phyloP scores from a whole-genome alignment of 2,888 invertebrate genomes.

The Steinernema scapterisci region DNA sequence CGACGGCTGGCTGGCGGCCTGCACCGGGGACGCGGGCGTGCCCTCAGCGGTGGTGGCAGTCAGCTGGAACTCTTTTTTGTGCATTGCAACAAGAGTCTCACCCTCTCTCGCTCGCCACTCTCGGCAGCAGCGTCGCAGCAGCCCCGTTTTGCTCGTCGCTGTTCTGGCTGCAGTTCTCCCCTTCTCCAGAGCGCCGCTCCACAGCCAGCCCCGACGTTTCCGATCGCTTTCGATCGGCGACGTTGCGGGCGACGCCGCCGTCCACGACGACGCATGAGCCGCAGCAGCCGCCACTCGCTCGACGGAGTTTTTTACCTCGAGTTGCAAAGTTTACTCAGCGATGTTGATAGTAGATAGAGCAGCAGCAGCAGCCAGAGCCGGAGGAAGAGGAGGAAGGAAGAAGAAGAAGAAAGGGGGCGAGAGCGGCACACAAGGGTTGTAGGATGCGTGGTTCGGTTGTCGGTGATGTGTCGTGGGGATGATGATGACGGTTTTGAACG shows the following conservation, averaged over 20 bases:
- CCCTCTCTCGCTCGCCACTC: neutral
- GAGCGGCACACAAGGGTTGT: too few relatives aligned
- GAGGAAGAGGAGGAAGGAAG: neutral
- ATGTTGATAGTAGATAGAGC: slow-evolving; percentile 12
- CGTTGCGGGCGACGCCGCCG: neutral
- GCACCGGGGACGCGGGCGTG: slow-evolving; percentile 9
- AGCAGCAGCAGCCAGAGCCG: neutral
- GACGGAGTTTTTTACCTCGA: slow-evolving; percentile 1
- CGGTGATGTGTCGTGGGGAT: too few relatives aligned
- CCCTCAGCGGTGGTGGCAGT: neutral
- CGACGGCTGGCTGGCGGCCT: too few relatives aligned
- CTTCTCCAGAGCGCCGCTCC: neutral
- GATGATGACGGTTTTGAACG: too few relatives aligned
- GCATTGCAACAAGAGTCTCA: neutral
- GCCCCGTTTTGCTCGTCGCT: too few relatives aligned
- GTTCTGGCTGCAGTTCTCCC: too few relatives aligned
- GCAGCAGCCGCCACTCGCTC: neutral
- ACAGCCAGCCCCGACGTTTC: neutral
- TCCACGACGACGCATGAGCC: neutral
- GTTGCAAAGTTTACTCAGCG: slow-evolving; percentile 29
- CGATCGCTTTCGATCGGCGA: slow-evolving; percentile 6
- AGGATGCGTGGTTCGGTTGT: too few relatives aligned
- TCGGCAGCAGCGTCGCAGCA: too few relatives aligned
- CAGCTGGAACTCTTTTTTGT: slow-evolving; percentile 31
- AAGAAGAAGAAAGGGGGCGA: too few relatives aligned